phyloP scores from a whole-genome alignment of 2,888 invertebrate genomes.

The Melanargia galathea region DNA sequence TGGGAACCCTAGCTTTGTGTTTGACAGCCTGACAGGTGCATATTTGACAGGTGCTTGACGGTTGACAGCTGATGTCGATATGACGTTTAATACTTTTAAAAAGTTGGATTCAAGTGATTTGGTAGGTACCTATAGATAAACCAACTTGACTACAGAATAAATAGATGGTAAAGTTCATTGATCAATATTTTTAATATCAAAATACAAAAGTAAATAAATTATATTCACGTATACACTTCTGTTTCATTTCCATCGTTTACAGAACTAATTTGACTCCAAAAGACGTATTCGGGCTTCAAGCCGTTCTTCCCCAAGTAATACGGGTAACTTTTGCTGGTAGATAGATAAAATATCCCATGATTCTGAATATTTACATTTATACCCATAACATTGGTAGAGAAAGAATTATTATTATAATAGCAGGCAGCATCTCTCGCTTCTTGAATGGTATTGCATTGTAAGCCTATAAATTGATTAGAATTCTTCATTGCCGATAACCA shows the following conservation, averaged over 20 bases:
- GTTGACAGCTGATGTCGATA: too few relatives aligned
- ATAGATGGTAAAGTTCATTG: too few relatives aligned
- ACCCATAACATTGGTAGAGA: constrained; percentile 63
- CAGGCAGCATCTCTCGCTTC: constrained; percentile 66
- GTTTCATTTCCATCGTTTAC: constrained; percentile 62
- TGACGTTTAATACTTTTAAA: too few relatives aligned
- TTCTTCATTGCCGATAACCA: constrained; percentile 65
- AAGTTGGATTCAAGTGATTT: too few relatives aligned
- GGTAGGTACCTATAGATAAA: too few relatives aligned
- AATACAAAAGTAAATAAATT: not conserved
- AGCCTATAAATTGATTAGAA: constrained; percentile 62
- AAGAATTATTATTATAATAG: constrained; percentile 53
- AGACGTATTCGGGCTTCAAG: constrained; percentile 57
- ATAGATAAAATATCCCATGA: constrained; percentile 66
- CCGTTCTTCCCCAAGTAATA: constrained; percentile 68
- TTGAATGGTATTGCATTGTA: constrained; percentile 66
- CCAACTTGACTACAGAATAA: too few relatives aligned
- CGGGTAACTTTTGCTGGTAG: constrained; percentile 63
- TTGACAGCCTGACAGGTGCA: too few relatives aligned
- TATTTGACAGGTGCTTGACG: too few relatives aligned
- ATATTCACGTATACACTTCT: constrained; percentile 59
- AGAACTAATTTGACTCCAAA: constrained; percentile 62
- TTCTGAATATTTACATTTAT: constrained; percentile 53
- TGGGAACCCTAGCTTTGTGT: too few relatives aligned
- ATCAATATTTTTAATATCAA: not conserved